Evolutionary conservation across 2,797 vertebrate genomes (phyloP), one percentile per base, ranked within the genome.

Genomic region (Phoeniculus purpureus): DNA sequence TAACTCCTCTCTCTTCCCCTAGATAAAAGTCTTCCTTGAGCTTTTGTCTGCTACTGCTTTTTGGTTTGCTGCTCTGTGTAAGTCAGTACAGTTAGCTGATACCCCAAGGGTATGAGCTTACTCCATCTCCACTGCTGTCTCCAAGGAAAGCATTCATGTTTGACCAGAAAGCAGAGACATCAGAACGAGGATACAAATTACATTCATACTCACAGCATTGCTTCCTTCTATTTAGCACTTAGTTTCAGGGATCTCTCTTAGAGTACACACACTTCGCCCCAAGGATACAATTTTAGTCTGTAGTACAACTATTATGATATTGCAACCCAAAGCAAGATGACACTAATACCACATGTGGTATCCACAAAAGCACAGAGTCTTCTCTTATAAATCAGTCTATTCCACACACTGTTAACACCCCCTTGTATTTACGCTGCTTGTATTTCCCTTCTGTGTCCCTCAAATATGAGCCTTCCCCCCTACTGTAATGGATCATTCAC

Each of bases 401-500:
- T 81, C 77, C 25, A 10, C 37, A 43, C 23, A 50, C 34, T 80
- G 56, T 76, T 85, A 92, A 71, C 65, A 66, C 10, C 4, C 45
- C 9, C 14, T 34, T 73, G 40, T 73, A 91, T 79, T 94, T 75
- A 84, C 73, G 77, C 43, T 64, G 32, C 59, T 91, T 75, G 26
- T 70, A 32, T 59, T 86, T 93, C 91, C 67, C 51, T 83, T 80
- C 31, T 37, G 31, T 29, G 20, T 65, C 61, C 37, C 68, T 71
- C 68, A 87, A 50, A 89, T 15, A 75, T 4, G 11, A 91, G 31
- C 31, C 26, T 81, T 92, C 58, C 64, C 37, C 72, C 67, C 68
- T 85, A 67, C 45, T 81, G 59, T 86, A 75, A 92, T 2, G n/a
- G 76, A 90, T 89, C 32, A 26, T 67, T 89, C 89, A 68, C 64